These are phyloP conservation scores for Heteromyza rotundicornis DNA, from an alignment of 2,888 invertebrate genomes.

Conservation along the genomic window DNA sequence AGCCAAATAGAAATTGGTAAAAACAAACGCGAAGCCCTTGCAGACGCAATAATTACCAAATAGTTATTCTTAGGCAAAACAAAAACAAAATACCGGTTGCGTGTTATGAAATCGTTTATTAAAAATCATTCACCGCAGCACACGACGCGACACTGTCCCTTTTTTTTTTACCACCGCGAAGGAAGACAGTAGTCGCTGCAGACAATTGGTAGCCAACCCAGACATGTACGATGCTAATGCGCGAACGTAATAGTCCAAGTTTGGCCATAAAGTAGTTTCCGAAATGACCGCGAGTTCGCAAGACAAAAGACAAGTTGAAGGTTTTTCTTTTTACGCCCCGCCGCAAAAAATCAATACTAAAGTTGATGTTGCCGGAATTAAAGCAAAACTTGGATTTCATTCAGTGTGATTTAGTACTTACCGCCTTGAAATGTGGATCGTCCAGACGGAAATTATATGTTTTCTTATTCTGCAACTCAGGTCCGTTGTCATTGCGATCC, in stretches of 20 bases:
- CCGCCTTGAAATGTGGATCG: conserved; percentile 57
- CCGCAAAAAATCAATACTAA: background rate
- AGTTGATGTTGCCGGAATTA: background rate
- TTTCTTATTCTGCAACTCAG: conserved; percentile 66
- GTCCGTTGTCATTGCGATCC: conserved; percentile 94
- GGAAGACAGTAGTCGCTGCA: conserved; percentile 5
- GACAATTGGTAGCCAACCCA: conserved; percentile 16
- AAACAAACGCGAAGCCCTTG: conserved; percentile 7
- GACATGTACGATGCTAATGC: conserved; percentile 6
- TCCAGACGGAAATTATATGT: conserved; percentile 48
- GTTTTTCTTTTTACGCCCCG: too few relatives aligned
- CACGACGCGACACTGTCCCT: conserved; percentile 8
- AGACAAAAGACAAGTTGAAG: background rate
- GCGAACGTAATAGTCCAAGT: background rate
- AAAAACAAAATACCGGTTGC: conserved; percentile 17
- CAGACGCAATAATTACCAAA: conserved; percentile 21
- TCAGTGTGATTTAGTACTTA: conserved; percentile 34
- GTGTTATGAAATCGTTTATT: conserved; percentile 25
- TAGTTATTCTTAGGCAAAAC: background rate
- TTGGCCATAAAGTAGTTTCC: background rate
- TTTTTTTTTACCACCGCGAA: conserved; percentile 6
- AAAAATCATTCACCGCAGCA: conserved; percentile 19
- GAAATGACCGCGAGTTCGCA: background rate
- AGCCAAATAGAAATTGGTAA: too few relatives aligned
- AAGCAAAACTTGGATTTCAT: background rate